These are phyloP conservation scores for Noctilio leporinus DNA, from an alignment of 2,113 vertebrate genomes.

Conservation along the genomic window DNA sequence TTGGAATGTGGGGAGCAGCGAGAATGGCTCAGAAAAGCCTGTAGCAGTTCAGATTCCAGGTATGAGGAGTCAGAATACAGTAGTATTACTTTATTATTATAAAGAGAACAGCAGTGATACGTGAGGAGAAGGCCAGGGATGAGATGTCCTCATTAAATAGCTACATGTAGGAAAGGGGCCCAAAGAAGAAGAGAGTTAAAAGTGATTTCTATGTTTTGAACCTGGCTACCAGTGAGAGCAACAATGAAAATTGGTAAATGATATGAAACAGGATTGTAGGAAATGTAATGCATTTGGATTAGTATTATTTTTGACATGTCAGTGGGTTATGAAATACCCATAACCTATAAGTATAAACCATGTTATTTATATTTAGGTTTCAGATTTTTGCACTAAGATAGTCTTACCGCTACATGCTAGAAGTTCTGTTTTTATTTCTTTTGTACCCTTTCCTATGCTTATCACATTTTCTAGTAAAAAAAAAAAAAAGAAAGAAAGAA, in stretches of 20 bases:
- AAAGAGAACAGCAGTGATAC: not conserved
- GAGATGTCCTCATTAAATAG: not conserved
- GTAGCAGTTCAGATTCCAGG: not conserved
- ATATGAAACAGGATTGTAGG: not conserved
- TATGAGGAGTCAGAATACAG: rapidly evolving
- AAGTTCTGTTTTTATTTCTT: conserved; percentile 11
- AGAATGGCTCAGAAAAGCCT: not conserved
- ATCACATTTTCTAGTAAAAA: conserved; percentile 22
- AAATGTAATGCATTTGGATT: not conserved
- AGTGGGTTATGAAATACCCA: not conserved
- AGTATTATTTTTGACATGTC: not conserved
- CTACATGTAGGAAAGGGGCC: not conserved
- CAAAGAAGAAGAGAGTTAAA: not conserved
- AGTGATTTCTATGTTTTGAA: not conserved
- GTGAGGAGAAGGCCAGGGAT: not conserved
- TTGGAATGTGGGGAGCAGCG: not conserved
- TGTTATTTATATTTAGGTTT: not conserved
- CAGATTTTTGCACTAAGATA: not conserved
- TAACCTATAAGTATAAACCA: not conserved
- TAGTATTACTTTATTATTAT: no score
- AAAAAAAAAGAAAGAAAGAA: not conserved
- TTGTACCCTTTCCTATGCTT: not conserved
- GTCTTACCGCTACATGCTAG: not conserved
- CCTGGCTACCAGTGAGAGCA: not conserved
- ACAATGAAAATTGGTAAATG: not conserved